A percentile compares a stretch with the other conserved stretches of the same genome.
These are phyloP conservation scores for Hyalella azteca DNA, from an alignment of 2,888 invertebrate genomes.

Conservation along the genomic window DNA sequence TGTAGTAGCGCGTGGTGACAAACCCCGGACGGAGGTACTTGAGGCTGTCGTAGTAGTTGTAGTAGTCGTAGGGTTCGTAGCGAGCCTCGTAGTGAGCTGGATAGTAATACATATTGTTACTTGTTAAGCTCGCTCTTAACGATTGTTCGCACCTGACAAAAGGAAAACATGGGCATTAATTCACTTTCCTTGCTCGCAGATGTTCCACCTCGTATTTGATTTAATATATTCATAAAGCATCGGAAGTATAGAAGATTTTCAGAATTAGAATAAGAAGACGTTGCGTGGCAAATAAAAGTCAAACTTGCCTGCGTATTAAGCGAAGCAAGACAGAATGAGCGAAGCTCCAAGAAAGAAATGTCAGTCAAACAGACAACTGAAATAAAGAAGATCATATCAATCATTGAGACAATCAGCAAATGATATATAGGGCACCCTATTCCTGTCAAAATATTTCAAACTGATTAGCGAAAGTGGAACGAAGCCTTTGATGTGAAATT, in stretches of 20 bases:
- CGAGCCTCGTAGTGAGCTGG: conserved; percentile 35
- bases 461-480: neutral
- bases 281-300: neutral
- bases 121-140: conserved; percentile 24
- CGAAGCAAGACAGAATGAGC: conserved; percentile 32
- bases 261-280: neutral
- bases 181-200: neutral
- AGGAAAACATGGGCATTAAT: neutral
- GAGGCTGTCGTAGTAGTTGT: conserved; percentile 27
- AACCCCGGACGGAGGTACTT: conserved; percentile 1
- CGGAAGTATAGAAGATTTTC: neutral
- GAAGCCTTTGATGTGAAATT: neutral
- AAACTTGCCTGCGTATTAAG: conserved; percentile 22
- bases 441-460: neutral
- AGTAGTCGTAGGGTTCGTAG: conserved; percentile 39
- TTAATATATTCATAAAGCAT: neutral
- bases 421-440: neutral
- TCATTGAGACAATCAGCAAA: neutral
- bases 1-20: conserved; percentile 22
- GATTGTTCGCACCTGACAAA: conserved; percentile 33
- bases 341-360: conserved; percentile 25
- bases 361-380: conserved; percentile 24
- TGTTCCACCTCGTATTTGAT: neutral
- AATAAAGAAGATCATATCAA: neutral
- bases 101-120: conserved; percentile 37